Evolutionary conservation across 2,888 invertebrate genomes (phyloP).

Genomic region (Eledone cirrhosa): DNA sequence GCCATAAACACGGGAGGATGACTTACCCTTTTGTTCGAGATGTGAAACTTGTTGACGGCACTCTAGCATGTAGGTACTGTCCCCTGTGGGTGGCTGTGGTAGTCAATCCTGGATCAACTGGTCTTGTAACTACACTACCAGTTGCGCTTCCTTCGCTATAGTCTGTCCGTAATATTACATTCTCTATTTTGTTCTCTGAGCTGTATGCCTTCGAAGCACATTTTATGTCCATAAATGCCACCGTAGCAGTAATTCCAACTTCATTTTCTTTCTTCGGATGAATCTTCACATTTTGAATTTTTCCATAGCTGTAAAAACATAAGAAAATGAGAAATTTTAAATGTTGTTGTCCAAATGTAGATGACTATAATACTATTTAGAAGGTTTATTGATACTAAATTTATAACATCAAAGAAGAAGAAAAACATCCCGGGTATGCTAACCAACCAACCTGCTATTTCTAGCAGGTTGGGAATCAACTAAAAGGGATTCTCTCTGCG

Average conservation of each 20-base stretch:
- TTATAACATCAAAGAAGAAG: too few species aligned
- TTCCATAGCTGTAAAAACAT: slow-evolving; percentile 84
- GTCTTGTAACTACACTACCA: slow-evolving; percentile 52
- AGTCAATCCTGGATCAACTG: slow-evolving; percentile 43
- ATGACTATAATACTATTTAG: not conserved
- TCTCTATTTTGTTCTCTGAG: slow-evolving; percentile 88
- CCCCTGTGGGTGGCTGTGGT: slow-evolving; percentile 23
- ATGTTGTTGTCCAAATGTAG: not conserved
- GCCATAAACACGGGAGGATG: slow-evolving; percentile 18
- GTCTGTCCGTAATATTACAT: slow-evolving; percentile 76
- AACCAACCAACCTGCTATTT: too few species aligned
- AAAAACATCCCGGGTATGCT: too few species aligned
- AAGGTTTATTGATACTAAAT: too few species aligned
- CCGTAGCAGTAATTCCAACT: slow-evolving; percentile 55
- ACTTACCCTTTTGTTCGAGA: slow-evolving; percentile 47
- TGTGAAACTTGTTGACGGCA: slow-evolving; percentile 35
- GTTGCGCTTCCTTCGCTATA: slow-evolving; percentile 82
- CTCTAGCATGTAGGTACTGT: slow-evolving; percentile 33
- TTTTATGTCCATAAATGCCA: slow-evolving; percentile 91
- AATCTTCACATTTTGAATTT: slow-evolving; percentile 95
- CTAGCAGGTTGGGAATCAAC: too few species aligned
- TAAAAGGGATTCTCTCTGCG: too few species aligned
- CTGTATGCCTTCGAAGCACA: slow-evolving; percentile 93
- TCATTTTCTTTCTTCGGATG: slow-evolving; percentile 71
- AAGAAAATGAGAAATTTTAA: not conserved